phyloP scores from a whole-genome alignment of 2,797 vertebrate genomes.

The Astyanax mexicanus region DNA sequence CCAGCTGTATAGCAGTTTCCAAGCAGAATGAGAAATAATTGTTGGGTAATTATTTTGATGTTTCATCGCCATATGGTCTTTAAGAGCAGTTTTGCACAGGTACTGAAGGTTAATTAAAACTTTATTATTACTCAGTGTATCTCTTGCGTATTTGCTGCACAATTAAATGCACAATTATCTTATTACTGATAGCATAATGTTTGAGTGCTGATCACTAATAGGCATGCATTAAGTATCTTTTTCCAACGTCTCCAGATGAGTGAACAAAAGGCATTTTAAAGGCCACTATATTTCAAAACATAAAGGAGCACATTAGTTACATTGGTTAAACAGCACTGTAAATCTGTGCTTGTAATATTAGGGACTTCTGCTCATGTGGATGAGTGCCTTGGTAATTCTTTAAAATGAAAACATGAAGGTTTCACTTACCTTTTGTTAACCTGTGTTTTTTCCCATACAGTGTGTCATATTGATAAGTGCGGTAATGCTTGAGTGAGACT shows the following conservation, averaged over 20 bases:
- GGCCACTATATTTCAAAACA: constrained; percentile 14
- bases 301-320: background rate
- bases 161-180: constrained; percentile 64
- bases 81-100: constrained; percentile 59
- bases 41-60: constrained; percentile 60
- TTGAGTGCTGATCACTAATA: constrained; percentile 47
- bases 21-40: constrained; percentile 56
- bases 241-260: constrained; percentile 33
- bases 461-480: constrained; percentile 38
- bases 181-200: constrained; percentile 51
- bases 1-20: constrained; percentile 61
- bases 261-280: constrained; percentile 25
- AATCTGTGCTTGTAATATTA: constrained; percentile 10
- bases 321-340: constrained; percentile 3
- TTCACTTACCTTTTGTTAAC: constrained; percentile 23
- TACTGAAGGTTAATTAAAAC: constrained; percentile 64
- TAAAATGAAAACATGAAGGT: constrained; percentile 16
- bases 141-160: constrained; percentile 49
- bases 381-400: constrained; percentile 10
- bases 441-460: constrained; percentile 10
- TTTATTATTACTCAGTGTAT: constrained; percentile 53
- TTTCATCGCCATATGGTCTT: constrained; percentile 64
- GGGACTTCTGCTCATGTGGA: constrained; percentile 9
- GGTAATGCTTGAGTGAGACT: constrained; percentile 45
- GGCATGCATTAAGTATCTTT: constrained; percentile 8